A percentile compares a stretch with the other conserved stretches of the same genome.
phyloP scores from a whole-genome alignment of 2,113 vertebrate species.

The Lichenostomus cassidix region DNA sequence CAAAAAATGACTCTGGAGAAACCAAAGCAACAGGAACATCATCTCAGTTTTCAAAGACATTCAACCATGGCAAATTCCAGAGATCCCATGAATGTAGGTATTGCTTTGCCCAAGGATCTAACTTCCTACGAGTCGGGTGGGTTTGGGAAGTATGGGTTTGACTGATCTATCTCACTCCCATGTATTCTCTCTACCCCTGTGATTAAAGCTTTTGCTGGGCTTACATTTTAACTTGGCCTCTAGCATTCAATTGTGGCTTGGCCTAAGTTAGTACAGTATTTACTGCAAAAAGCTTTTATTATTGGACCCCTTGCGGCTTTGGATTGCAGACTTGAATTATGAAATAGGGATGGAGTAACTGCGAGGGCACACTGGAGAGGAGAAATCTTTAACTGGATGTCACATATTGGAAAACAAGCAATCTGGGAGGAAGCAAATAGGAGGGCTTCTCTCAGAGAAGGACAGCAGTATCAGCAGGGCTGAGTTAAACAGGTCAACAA shows the following conservation, averaged over 20 bases:
- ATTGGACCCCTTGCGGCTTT: background rate
- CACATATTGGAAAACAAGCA: background rate
- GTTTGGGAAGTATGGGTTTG: background rate
- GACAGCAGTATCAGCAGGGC: background rate
- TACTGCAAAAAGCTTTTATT: slow-evolving; percentile 53
- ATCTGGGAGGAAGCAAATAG: background rate
- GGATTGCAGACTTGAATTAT: slow-evolving; percentile 32
- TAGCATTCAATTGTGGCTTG: slow-evolving; percentile 43
- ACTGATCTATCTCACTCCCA: background rate
- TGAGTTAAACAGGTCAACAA: background rate
- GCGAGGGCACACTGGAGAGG: background rate
- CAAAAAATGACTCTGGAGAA: slow-evolving; percentile 23
- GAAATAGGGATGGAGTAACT: slow-evolving; percentile 40
- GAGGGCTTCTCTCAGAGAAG: background rate
- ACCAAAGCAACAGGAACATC: background rate
- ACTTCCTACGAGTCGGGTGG: background rate
- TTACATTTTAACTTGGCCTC: slow-evolving; percentile 52
- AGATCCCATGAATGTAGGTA: background rate
- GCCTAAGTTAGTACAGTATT: slow-evolving; percentile 31
- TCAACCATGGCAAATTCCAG: slow-evolving; percentile 35
- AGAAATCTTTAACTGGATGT: background rate
- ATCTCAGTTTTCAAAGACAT: slow-evolving; percentile 52
- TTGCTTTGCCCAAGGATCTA: background rate
- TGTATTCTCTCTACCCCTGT: background rate
- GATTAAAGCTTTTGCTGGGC: slow-evolving; percentile 44